These are phyloP conservation scores for Peromyscus maniculatus DNA, from an alignment of 2,113 vertebrate genomes.

Conservation along the genomic window DNA sequence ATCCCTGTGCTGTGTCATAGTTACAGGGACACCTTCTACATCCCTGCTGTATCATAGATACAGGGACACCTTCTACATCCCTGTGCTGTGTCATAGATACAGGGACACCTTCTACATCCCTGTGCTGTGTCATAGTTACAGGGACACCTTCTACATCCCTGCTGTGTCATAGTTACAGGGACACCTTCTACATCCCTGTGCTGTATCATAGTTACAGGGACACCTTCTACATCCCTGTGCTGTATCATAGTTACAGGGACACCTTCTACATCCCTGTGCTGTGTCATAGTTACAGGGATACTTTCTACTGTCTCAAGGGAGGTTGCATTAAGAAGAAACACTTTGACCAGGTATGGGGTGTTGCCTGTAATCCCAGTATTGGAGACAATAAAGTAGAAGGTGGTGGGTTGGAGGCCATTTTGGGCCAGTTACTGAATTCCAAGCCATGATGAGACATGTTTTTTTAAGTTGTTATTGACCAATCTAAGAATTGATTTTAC, in stretches of 20 bases:
- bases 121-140: not conserved
- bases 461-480: not conserved
- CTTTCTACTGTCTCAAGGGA: conserved; percentile 9
- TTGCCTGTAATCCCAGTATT: not conserved
- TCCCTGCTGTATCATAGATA: not conserved
- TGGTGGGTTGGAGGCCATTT: not conserved
- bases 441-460: not conserved
- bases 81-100: not conserved
- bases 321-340: not conserved
- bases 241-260: not conserved
- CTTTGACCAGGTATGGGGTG: not conserved
- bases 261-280: not conserved
- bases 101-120: not conserved
- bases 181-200: not conserved
- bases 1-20: not conserved
- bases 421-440: not conserved
- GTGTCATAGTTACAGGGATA: not conserved
- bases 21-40: not conserved
- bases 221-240: not conserved
- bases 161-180: not conserved
- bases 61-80: not conserved
- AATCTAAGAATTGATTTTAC: conserved; percentile 26
- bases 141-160: not conserved
- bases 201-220: not conserved
- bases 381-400: not conserved